Evolutionary conservation across 2,797 vertebrate species (phyloP), one percentile per base, ranked within the genome.

Genomic region (Danio tinwini): DNA sequence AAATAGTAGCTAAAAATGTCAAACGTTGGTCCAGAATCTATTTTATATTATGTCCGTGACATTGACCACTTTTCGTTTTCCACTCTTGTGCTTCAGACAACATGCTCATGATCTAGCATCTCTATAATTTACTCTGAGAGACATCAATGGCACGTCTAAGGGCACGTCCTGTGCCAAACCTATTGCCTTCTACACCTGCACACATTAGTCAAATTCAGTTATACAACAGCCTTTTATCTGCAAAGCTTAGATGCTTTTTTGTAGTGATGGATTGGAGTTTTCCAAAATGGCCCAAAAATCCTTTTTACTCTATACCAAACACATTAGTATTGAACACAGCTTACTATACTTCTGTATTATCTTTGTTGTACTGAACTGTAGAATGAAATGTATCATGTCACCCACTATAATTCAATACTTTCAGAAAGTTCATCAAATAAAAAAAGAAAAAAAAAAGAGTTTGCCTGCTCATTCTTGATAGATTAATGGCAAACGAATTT

Each of bases 151-250:
- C 47, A 68, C 42, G 72, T 72, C 52, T 29, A 58, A 72, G 69
- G 69, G 69, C 53, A 72, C 12, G 2, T 29, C 52, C 21, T 45
- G 52, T 58, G 69, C 69, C 69, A 72, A 72, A 44, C 12, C 68
- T 58, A 71, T 69, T 71, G 76, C 47, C n/a, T 79, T 39, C 56
- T 62, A 62, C 76, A 71, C 67, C 76, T 71, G 76, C 76, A 79
- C 61, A 63, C 68, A 50, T 62, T 52, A 52, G 65, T 71, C 67
- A 71, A 62, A 59, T 21, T 11, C 17, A 59, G 76, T 63, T 63
- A 63, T 52, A 45, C 45, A 19, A 70, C 55, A 64, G 78, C 44
- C 65, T 59, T 69, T 40, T 69, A 40, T 71, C 69, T 44, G 17
- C 11, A 7, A 65, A 65, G 42, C 40, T 45, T 45, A 64, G 42